Evolutionary conservation across 1,140 invertebrate genomes (phyloP).

Genomic region (Chymomyza costata): DNA sequence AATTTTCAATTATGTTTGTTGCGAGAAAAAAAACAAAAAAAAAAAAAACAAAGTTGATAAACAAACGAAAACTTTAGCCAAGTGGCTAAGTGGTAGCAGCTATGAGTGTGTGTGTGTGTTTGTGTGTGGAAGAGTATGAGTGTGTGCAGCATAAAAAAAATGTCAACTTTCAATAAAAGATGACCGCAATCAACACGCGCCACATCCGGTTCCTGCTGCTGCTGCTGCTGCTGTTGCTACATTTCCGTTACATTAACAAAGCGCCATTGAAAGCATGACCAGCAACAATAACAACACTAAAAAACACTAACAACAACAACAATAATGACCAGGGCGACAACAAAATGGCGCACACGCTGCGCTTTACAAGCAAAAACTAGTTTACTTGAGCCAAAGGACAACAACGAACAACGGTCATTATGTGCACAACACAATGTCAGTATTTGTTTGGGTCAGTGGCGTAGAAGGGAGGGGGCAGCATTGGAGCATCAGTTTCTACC

Average conservation of each 20-base stretch:
- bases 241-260: constrained; percentile 72
- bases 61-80: constrained; percentile 4
- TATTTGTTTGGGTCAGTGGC: too few species aligned
- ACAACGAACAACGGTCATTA: constrained; percentile 22
- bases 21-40: background rate
- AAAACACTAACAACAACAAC: constrained; percentile 33
- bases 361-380: constrained; percentile 60
- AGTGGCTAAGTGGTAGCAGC: constrained; percentile 6
- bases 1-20: constrained; percentile 25
- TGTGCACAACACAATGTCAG: too few species aligned
- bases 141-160: constrained; percentile 13
- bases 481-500: too few species aligned
- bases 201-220: constrained; percentile 25
- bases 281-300: constrained; percentile 37
- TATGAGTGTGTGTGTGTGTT: too few species aligned
- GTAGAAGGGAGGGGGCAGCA: background rate
- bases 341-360: constrained; percentile 51
- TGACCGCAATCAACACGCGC: constrained; percentile 53
- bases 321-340: constrained; percentile 19
- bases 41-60: background rate
- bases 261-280: constrained; percentile 56
- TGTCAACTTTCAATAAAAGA: constrained; percentile 35
- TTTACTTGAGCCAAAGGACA: constrained; percentile 24
- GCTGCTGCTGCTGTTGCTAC: constrained; percentile 24
- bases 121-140: too few species aligned